Base-by-base conservation (phyloP, 1,140 invertebrate genomes). In the Mya arenaria region DNA sequence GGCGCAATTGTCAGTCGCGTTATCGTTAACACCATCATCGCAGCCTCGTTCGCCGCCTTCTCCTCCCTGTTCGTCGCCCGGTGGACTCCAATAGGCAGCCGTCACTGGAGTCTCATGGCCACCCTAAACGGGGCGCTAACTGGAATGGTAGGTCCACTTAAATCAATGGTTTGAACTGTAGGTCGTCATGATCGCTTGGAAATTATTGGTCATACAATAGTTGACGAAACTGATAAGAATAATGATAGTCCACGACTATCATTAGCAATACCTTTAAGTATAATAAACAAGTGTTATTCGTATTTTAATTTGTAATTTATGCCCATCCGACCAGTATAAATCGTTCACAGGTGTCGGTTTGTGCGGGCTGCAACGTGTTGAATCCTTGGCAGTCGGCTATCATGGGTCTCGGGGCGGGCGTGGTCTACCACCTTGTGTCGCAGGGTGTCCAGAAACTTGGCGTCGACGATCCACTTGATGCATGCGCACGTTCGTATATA, bases 391-490 rank as follows among this genome's bases (percentile, higher is more conserved):
- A 89, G 6, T 90, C 92, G 6, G 84, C 88, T 56, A 75, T 94
- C 34, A 89, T 92, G 17, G 94, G 94, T 3, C 56, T 90, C 4
- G 77, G 92, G 19, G 93, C 91, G 13, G 94, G 92, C 1, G 60
- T 92, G 0, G 72, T 93, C 25, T 95, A 93, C 83, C 19, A 83
- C 92, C 10, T 90, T 89, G 17, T 87, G 85, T 71, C 15, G 92
- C 0, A 87, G 55, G 10, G 92, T 94, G 65, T 79, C 89, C 32
- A 86, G 86, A 62, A 79, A 55, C 55, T 94, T 2, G 88, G 90
- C 83, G 93, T 95, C 36, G 95, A 95, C 83, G 95, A 95, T 86
- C 95, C 94, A 4, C 84, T 95, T 10, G 94, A 95, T 88, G 94
- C 94, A n/a, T 92, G 93, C 44, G 93, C 94, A 13, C 94, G 90